phyloP scores from a whole-genome alignment of 1,140 invertebrate species.

The Pseudomyrmex concolor region DNA sequence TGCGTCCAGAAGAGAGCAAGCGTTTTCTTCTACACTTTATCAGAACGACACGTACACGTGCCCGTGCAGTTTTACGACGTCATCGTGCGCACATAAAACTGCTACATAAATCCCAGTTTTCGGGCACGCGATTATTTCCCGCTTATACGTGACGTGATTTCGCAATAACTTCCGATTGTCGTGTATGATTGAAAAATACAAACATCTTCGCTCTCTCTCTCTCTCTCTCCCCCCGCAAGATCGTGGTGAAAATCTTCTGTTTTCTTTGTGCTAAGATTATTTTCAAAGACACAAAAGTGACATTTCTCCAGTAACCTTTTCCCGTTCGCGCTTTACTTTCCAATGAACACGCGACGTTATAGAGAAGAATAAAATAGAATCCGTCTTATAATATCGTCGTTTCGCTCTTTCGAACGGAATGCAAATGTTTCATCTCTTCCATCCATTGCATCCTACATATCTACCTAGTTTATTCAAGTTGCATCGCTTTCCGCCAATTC shows the following conservation, averaged over 20 bases:
- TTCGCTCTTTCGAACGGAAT: neutral
- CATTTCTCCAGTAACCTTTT: neutral
- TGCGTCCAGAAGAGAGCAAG: constrained; percentile 29
- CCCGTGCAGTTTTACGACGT: constrained; percentile 69
- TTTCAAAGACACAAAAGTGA: neutral
- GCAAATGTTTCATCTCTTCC: neutral
- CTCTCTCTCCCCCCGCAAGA: too few relatives aligned
- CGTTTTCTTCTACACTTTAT: constrained; percentile 64
- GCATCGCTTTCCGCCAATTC: constrained; percentile 1
- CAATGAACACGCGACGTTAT: neutral
- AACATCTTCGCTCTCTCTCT: neutral
- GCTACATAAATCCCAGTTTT: constrained; percentile 68
- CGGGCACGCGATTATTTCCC: constrained; percentile 49
- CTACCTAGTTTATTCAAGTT: too few relatives aligned
- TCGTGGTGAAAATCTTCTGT: neutral
- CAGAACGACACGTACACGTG: constrained; percentile 68
- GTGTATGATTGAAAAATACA: constrained; percentile 11
- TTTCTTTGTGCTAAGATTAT: neutral
- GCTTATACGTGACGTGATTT: constrained; percentile 61
- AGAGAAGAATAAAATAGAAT: neutral
- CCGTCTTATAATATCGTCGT: too few relatives aligned
- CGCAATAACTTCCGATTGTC: constrained; percentile 23
- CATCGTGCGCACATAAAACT: constrained; percentile 61
- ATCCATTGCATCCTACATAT: neutral
- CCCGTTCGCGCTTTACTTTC: neutral